phyloP scores from a whole-genome alignment of 2,113 vertebrate genomes.

The Brachionichthys hirsutus region DNA sequence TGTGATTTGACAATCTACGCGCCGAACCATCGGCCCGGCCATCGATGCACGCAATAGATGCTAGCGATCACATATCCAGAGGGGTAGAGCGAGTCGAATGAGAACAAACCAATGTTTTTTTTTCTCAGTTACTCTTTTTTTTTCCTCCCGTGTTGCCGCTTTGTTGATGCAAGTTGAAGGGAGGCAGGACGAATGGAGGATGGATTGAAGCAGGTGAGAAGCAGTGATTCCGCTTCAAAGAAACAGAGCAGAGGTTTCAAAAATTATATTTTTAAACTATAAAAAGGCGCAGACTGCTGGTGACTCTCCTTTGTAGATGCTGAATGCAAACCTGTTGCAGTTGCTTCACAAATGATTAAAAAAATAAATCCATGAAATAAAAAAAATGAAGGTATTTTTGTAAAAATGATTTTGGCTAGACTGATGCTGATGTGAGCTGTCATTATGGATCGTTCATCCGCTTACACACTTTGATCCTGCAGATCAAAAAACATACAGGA shows the following conservation, averaged over 20 bases:
- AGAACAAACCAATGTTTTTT: slow-evolving; percentile 61
- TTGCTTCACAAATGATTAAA: too few species aligned
- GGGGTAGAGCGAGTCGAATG: slow-evolving; percentile 41
- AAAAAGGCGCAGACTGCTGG: slow-evolving; percentile 19
- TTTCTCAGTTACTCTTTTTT: slow-evolving; percentile 33
- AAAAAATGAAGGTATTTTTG: too few species aligned
- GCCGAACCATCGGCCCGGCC: slow-evolving; percentile 53
- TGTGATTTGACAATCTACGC: slow-evolving; percentile 72
- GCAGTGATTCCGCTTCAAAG: slow-evolving; percentile 45
- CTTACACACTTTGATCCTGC: too few species aligned
- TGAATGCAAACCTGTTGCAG: too few species aligned
- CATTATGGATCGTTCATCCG: too few species aligned
- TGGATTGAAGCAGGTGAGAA: slow-evolving; percentile 52
- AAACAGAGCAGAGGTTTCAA: slow-evolving; percentile 23
- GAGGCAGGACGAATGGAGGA: slow-evolving; percentile 39
- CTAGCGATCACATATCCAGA: slow-evolving; percentile 63
- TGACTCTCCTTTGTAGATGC: slow-evolving; percentile 15
- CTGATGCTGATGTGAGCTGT: too few species aligned
- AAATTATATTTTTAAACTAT: slow-evolving; percentile 12
- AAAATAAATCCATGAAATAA: too few species aligned
- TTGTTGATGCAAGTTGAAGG: slow-evolving; percentile 52
- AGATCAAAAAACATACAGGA: too few species aligned
- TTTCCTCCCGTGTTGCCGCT: slow-evolving; percentile 50
- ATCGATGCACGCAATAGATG: slow-evolving; percentile 53
- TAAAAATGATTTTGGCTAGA: too few species aligned